Evolutionary conservation across 2,797 vertebrate genomes (phyloP), one percentile per base, ranked within the genome.

Genomic region (Poeciliopsis turneri): DNA sequence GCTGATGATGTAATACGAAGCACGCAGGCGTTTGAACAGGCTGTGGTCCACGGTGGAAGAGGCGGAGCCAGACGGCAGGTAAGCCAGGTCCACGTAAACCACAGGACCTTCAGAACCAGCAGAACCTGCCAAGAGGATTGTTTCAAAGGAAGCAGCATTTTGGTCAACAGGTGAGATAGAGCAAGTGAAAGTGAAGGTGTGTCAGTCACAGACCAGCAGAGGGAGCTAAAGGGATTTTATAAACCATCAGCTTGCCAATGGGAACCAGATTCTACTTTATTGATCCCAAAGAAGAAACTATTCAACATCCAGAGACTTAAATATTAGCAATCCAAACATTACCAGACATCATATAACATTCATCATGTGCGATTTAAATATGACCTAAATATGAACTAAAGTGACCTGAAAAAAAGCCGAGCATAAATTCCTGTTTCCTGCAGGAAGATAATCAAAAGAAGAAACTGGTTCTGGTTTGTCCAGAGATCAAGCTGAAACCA

Each of bases 1-100:
- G 0, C 97, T 98, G 87, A 99, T 86, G 75, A 99, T 95, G 33
- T 98, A 99, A 86, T 97, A 97, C 0, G 96, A 96, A 0, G 98
- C 95, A 0, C 97, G 97, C 1, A 98, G 64, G 0, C 94, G 92
- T 0, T 90, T 91, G 90, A 99, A 99, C 57, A 99, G 97, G 13
- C 97, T 96, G 46, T 93, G 88, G 0, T 97, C 96, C 66, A 98
- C 89, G 0, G 95, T 95, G 72, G 94, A 89, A 0, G 96, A 93
- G 1, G 96, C 96, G 1, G 82, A 68, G 0, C 96, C 95, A 0
- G 97, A 96, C 0, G 98, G 98, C 80, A 99, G 86, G 85, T 99
- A 99, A 10, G 97, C 97, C 84, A 99, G 93, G 92, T 99, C 98
- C 87, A 99, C 91, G 25, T 97, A 97, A 3, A 97, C 69, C 0